Evolutionary conservation across 2,797 vertebrate species (phyloP), one percentile per base, ranked within the genome.

Genomic region (Danio jaintianensis): DNA sequence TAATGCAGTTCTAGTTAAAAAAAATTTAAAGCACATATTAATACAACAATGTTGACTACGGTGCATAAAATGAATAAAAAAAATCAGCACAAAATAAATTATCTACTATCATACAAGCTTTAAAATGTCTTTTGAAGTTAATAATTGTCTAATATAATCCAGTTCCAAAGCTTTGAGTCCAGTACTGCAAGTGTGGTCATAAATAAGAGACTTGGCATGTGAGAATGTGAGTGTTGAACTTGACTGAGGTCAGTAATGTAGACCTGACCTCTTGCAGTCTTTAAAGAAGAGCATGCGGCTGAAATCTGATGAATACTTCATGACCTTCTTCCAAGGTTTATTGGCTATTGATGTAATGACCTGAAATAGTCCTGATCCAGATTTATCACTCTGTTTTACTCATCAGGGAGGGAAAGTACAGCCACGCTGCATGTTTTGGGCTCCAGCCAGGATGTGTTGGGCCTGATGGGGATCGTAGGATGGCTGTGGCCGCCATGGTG

Each of bases 381-480:
- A 66, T 75, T 67, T 48, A 64, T 47, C 77, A 12, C 2, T 71
- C 5, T 75, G 38, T 74, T 73, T 53, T 68, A 45, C 40, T 75
- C 69, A 47, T 45, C 89, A 99, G 97, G 92, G 95, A 96, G 67
- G 97, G 97, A 18, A 98, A 99, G 81, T 98, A 95, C n/a, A 94
- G 96, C 9, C 98, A 98, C 0, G 97, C 96, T 0, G 97, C 97
- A 16, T 99, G 97, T 87, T 98, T 99, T 69, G 95, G 96, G 43
- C 96, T 99, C 9, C 95, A 94, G 42, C 97, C 96, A 0, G 94
- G 96, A 87, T 98, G 96, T 87, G 92, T 93, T 56, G 93, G 95
- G 7, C 94, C 95, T 4, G 94, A 96, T 48, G 96, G 95, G 12
- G 91, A 89, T 63, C 95, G 95, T 72, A 91, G 93, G 88, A 91